phyloP scores from a whole-genome alignment of 2,113 vertebrate species.

The Naja naja region DNA sequence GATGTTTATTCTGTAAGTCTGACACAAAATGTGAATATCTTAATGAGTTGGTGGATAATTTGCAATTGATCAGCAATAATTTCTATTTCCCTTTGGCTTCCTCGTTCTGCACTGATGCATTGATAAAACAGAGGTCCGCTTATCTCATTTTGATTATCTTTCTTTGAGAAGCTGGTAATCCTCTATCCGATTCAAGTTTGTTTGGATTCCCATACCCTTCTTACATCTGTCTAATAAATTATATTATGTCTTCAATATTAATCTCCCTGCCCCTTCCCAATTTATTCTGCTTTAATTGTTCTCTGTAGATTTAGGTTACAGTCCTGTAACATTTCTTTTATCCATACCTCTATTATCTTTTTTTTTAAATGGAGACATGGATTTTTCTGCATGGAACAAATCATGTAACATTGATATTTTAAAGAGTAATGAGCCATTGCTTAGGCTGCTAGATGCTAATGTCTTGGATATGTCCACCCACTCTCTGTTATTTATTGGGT shows the following conservation, averaged over 20 bases:
- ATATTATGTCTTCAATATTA: not conserved
- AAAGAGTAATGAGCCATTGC: not conserved
- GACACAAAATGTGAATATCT: not conserved
- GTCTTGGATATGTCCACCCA: not conserved
- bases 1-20: not conserved
- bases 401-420: constrained; percentile 5
- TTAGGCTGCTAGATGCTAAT: constrained; percentile 5
- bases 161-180: not conserved
- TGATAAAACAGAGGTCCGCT: not conserved
- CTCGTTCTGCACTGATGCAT: not conserved
- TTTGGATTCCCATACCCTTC: not conserved
- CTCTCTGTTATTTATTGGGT: not conserved
- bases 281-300: not conserved
- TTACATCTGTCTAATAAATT: not conserved
- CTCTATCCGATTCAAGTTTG: not conserved
- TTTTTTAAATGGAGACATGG: not conserved
- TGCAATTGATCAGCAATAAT: not conserved
- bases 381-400: not conserved
- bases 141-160: not conserved
- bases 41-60: not conserved
- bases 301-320: not conserved
- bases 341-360: constrained; percentile 12
- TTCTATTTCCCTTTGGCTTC: not conserved
- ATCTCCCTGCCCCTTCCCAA: not conserved
- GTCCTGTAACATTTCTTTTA: not conserved